A percentile compares a stretch with the other conserved stretches of the same genome.
Conservation (phyloP, 2,797 vertebrate genomes). For the Dendrocincla tyrannina region DNA sequence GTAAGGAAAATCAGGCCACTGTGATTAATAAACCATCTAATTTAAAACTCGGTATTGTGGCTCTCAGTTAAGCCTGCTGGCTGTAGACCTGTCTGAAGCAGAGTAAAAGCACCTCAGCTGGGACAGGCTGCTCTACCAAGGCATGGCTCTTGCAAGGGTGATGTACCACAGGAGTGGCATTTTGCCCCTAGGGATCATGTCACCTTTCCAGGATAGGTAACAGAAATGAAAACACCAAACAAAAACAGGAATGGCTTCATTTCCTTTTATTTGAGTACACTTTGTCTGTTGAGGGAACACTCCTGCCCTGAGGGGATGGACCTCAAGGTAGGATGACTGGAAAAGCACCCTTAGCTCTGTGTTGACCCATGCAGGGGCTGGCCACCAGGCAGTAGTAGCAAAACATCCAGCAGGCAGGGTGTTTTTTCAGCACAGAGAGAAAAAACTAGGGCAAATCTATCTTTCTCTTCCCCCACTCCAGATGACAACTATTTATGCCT, state of each 20-base stretch:
- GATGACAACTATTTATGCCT: not conserved
- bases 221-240: not conserved
- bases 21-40: not conserved
- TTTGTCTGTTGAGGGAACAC: not conserved
- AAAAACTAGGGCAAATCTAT: not conserved
- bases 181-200: not conserved
- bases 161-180: not conserved
- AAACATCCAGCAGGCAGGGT: not conserved
- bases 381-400: not conserved
- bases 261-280: not conserved
- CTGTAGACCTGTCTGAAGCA: not conserved
- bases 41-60: not conserved
- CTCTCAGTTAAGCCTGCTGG: fast-evolving
- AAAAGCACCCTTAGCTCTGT: not conserved
- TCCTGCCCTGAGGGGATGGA: not conserved
- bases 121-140: not conserved
- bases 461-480: not conserved
- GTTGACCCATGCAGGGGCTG: not conserved
- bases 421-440: not conserved
- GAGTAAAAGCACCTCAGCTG: not conserved
- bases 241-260: not conserved
- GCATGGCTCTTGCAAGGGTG: fast-evolving
- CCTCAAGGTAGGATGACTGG: not conserved
- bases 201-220: not conserved
- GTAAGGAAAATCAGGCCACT: not conserved